These are phyloP conservation scores for Rutilus rutilus DNA, from an alignment of 2,113 vertebrate species.

Conservation along the genomic window DNA sequence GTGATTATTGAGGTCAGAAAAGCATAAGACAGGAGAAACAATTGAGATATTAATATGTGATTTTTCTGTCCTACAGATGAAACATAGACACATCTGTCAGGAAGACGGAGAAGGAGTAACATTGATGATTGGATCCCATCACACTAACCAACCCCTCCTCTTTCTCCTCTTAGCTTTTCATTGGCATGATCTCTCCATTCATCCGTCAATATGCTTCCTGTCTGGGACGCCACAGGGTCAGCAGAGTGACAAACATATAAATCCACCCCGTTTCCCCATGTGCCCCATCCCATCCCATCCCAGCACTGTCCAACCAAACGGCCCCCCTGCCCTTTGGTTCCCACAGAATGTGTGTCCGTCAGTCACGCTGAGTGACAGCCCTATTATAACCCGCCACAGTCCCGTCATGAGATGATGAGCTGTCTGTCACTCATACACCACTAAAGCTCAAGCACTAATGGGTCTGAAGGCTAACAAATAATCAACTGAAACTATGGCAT, in stretches of 20 bases:
- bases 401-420: constrained; percentile 11
- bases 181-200: constrained; percentile 76
- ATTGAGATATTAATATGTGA: background rate
- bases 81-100: constrained; percentile 7
- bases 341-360: constrained; percentile 70
- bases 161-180: constrained; percentile 52
- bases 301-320: constrained; percentile 3
- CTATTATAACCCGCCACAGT: constrained; percentile 46
- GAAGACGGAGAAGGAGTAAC: constrained; percentile 4
- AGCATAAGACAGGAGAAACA: no score
- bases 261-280: constrained; percentile 65
- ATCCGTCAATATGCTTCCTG: constrained; percentile 69
- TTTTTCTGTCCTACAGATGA: constrained; percentile 6
- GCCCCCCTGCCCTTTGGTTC: constrained; percentile 62
- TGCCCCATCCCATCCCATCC: constrained; percentile 51
- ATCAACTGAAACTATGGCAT: background rate
- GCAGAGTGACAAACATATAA: constrained; percentile 74
- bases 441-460: background rate
- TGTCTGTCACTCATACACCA: constrained; percentile 26
- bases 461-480: background rate
- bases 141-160: constrained; percentile 8
- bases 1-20: background rate
- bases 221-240: constrained; percentile 64
- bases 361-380: constrained; percentile 66
- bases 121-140: constrained; percentile 33